A percentile compares a stretch with the other conserved stretches of the same genome.
These are phyloP conservation scores for Ciconia nigra DNA, from an alignment of 2,797 vertebrate species.

Conservation along the genomic window DNA sequence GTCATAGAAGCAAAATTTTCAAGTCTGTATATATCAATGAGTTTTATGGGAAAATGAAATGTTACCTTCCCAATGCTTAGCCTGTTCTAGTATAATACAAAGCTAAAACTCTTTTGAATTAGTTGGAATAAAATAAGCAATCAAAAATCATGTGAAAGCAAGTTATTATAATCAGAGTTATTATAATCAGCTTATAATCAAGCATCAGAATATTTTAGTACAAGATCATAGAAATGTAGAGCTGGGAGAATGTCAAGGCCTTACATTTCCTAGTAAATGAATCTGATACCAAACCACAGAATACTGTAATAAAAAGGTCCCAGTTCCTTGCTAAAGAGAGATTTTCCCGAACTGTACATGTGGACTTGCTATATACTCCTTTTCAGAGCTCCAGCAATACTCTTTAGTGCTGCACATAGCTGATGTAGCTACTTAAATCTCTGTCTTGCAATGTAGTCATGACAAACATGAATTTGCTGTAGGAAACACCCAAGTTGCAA, in stretches of 20 bases:
- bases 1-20: neutral
- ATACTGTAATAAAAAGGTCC: neutral
- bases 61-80: neutral
- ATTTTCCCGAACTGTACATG: neutral
- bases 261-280: neutral
- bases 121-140: neutral
- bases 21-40: neutral
- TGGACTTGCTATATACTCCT: neutral
- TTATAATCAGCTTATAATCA: neutral
- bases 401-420: neutral
- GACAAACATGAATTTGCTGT: neutral
- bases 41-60: neutral
- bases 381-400: neutral
- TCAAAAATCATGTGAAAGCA: neutral
- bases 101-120: neutral
- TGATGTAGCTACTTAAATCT: neutral
- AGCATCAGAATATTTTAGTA: neutral
- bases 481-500: neutral
- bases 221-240: neutral
- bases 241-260: neutral
- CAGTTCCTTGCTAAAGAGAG: neutral
- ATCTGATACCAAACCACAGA: neutral
- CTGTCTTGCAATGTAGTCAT: neutral
- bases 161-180: neutral
- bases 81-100: neutral